Conservation (phyloP, 2,888 invertebrate species). For the Monoplex corrugatus region DNA sequence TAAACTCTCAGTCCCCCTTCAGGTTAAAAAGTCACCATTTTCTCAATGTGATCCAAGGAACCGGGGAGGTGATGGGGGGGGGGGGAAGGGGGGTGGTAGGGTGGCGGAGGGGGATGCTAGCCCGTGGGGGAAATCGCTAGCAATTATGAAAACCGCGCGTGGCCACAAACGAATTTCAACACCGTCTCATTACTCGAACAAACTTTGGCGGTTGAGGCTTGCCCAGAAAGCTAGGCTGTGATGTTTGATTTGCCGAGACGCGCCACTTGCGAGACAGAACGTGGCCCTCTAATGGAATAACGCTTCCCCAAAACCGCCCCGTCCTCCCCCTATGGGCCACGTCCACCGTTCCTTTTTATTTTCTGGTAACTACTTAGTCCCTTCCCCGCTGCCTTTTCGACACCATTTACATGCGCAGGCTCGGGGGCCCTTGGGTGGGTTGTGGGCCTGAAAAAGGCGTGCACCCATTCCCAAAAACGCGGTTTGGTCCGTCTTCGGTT, state of each 20-base stretch:
- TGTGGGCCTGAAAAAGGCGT: too few relatives aligned
- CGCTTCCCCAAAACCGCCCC: neutral
- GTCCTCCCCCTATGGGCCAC: neutral
- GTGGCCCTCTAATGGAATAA: constrained; percentile 28
- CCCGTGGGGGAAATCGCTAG: constrained; percentile 45
- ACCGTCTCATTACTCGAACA: constrained; percentile 47
- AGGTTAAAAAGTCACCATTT: too few relatives aligned
- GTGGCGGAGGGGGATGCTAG: too few relatives aligned
- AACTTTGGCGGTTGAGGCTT: constrained; percentile 43
- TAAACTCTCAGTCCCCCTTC: too few relatives aligned
- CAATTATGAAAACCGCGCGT: constrained; percentile 34
- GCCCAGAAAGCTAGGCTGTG: neutral
- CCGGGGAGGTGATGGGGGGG: too few relatives aligned
- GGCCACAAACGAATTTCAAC: constrained; percentile 43
- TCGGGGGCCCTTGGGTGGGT: constrained; percentile 23
- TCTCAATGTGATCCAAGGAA: too few relatives aligned
- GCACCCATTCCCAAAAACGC: too few relatives aligned
- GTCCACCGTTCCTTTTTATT: constrained; percentile 35
- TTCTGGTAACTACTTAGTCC: constrained; percentile 41
- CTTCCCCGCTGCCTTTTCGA: constrained; percentile 23
- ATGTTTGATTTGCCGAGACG: constrained; percentile 43
- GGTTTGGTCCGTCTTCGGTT: too few relatives aligned
- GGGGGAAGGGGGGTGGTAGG: too few relatives aligned
- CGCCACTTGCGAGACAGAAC: neutral
- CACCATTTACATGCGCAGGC: constrained; percentile 41